phyloP scores from a whole-genome alignment of 1,140 invertebrate species.

The Zaprionus lachaisei region DNA sequence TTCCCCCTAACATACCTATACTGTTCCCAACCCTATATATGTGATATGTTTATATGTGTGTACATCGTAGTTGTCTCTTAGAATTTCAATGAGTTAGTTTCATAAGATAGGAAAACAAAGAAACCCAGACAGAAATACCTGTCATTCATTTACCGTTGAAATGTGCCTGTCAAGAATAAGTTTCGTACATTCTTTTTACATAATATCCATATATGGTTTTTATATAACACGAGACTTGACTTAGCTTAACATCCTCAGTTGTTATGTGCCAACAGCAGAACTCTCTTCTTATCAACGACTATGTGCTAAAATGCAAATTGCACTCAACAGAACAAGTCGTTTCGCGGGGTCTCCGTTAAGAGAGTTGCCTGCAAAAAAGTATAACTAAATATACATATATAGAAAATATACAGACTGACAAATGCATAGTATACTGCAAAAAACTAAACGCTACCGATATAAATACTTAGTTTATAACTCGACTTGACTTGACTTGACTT shows the following conservation, averaged over 20 bases:
- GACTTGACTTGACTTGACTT: constrained; percentile 40
- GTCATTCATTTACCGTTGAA: constrained; percentile 23
- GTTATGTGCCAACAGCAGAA: constrained; percentile 11
- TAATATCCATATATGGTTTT: constrained; percentile 13
- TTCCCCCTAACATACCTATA: neutral
- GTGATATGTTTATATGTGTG: neutral
- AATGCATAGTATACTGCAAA: neutral
- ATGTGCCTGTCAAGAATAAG: constrained; percentile 19
- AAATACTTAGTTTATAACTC: constrained; percentile 40
- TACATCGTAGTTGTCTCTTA: constrained; percentile 19
- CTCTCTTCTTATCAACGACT: constrained; percentile 52
- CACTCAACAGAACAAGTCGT: neutral
- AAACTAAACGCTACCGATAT: constrained; percentile 20
- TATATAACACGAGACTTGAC: neutral
- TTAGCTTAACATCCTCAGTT: constrained; percentile 30
- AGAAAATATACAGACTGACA: neutral
- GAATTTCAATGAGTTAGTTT: constrained; percentile 61
- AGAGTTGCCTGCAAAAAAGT: neutral
- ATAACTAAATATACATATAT: neutral
- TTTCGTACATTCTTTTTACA: constrained; percentile 22
- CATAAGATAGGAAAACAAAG: constrained; percentile 29
- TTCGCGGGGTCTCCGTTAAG: neutral
- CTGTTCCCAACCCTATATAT: no score
- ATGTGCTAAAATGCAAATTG: constrained; percentile 74
- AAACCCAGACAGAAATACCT: neutral